Evolutionary conservation across 2,797 vertebrate genomes (phyloP).

Genomic region (Peromyscus melanophrys): DNA sequence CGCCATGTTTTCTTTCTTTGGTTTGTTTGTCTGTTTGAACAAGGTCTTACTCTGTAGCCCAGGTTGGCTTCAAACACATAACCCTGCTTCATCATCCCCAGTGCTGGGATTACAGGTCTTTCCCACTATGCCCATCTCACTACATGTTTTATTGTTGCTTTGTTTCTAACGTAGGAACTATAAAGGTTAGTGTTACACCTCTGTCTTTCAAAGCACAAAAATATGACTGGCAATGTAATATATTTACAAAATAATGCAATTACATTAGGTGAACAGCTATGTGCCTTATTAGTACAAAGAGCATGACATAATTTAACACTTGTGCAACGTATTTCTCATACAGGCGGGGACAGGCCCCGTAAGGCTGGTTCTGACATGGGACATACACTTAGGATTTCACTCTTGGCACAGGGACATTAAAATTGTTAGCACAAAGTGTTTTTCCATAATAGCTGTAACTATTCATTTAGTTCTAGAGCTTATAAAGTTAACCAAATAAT

Average conservation of each 20-base stretch:
- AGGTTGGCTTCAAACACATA: not conserved
- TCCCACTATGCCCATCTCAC: not conserved
- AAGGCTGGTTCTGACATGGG: not conserved
- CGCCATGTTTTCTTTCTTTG: not conserved
- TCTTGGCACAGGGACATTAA: not conserved
- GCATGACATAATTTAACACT: not conserved
- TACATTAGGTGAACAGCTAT: not conserved
- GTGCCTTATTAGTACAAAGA: not conserved
- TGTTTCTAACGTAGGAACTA: conserved; percentile 31
- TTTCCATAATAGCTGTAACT: not conserved
- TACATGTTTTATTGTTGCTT: not conserved
- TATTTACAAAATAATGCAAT: conserved; percentile 47
- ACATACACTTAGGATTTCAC: not conserved
- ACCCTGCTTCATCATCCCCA: not conserved
- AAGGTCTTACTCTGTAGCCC: not conserved
- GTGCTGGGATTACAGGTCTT: not conserved
- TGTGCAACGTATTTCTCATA: not conserved
- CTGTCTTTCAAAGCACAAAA: conserved; percentile 26
- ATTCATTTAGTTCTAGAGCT: conserved; percentile 3
- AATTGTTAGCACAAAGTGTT: not conserved
- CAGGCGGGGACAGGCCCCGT: not conserved
- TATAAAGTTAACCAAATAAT: conserved; percentile 26
- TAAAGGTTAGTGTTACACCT: conserved; percentile 17
- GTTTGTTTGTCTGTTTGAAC: not conserved
- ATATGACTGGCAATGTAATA: conserved; percentile 9